Percentiles rank a stretch among this genome's conserved stretches.
phyloP scores from a whole-genome alignment of 2,797 vertebrate species.

The Hippoglossus hippoglossus region DNA sequence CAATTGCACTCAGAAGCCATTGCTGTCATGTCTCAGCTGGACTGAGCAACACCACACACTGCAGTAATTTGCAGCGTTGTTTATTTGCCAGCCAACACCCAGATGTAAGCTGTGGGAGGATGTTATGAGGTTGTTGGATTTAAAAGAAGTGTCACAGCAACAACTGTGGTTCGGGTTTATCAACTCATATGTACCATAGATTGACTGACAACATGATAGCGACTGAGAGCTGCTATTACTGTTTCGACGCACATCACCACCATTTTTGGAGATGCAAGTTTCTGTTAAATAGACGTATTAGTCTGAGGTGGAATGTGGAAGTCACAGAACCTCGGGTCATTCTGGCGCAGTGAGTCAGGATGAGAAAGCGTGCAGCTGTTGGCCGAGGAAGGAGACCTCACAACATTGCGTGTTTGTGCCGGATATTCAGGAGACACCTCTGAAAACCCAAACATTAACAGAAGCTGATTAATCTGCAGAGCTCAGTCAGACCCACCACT shows the following conservation, averaged over 20 bases:
- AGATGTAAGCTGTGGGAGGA: slow-evolving; percentile 36
- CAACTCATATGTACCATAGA: slow-evolving; percentile 3
- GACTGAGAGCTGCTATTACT: neutral
- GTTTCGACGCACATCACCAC: neutral
- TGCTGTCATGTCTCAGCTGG: slow-evolving; percentile 20
- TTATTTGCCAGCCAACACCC: slow-evolving; percentile 54
- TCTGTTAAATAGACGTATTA: too few relatives aligned
- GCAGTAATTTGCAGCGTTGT: slow-evolving; percentile 36
- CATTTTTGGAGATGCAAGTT: neutral
- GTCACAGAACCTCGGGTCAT: slow-evolving; percentile 17
- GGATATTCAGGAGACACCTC: slow-evolving; percentile 28
- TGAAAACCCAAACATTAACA: slow-evolving; percentile 34
- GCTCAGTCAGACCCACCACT: slow-evolving; percentile 33
- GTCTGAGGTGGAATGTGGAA: slow-evolving; percentile 12
- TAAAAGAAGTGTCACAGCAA: slow-evolving; percentile 30
- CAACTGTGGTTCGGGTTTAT: slow-evolving; percentile 10
- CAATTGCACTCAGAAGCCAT: slow-evolving; percentile 6
- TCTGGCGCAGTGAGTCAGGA: slow-evolving; percentile 24
- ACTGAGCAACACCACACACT: slow-evolving; percentile 13
- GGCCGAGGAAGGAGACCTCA: slow-evolving; percentile 17
- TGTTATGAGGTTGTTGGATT: slow-evolving; percentile 37
- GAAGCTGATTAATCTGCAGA: slow-evolving; percentile 25
- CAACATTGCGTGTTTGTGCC: slow-evolving; percentile 18
- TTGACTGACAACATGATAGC: slow-evolving; percentile 1
- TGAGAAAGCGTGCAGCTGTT: slow-evolving; percentile 42